Conservation (phyloP, 2,888 invertebrate genomes). For the Cheilosia grossa region DNA sequence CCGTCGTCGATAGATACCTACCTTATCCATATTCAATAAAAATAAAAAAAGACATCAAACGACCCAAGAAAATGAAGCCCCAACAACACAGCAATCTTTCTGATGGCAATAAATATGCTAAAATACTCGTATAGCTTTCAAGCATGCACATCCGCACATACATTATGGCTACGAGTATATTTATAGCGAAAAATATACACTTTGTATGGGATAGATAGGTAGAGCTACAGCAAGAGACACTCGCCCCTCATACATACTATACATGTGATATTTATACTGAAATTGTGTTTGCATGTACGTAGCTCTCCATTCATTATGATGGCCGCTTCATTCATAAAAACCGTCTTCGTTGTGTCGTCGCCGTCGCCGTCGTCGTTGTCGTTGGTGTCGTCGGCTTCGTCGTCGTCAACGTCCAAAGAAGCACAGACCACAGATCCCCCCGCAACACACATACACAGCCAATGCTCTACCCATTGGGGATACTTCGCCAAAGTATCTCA, state of each 20-base stretch:
- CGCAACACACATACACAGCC: constrained; percentile 34
- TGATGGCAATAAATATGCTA: constrained; percentile 62
- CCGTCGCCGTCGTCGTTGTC: constrained; percentile 57
- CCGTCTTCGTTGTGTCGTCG: constrained; percentile 75
- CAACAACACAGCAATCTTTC: constrained; percentile 33
- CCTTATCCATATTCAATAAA: constrained; percentile 18
- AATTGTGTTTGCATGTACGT: constrained; percentile 76
- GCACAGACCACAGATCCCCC: constrained; percentile 28
- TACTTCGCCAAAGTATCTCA: constrained; percentile 76
- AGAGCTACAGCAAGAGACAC: constrained; percentile 36
- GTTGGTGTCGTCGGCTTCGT: constrained; percentile 23
- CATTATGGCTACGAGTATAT: constrained; percentile 12
- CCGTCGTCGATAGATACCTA: constrained; percentile 18
- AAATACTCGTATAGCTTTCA: constrained; percentile 68
- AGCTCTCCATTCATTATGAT: constrained; percentile 80
- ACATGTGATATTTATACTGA: constrained; percentile 58
- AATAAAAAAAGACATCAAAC: not conserved
- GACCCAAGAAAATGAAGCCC: constrained; percentile 18
- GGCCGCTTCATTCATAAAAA: constrained; percentile 81
- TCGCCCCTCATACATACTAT: constrained; percentile 24
- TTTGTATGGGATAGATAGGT: constrained; percentile 47
- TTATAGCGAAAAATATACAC: constrained; percentile 44
- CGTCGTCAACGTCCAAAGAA: constrained; percentile 52
- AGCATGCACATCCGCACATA: constrained; percentile 35
- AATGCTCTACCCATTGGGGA: constrained; percentile 17